Percentiles rank a stretch among this genome's conserved stretches.
Conservation (phyloP, 1,140 invertebrate species). For the Neodiprion lecontei region DNA sequence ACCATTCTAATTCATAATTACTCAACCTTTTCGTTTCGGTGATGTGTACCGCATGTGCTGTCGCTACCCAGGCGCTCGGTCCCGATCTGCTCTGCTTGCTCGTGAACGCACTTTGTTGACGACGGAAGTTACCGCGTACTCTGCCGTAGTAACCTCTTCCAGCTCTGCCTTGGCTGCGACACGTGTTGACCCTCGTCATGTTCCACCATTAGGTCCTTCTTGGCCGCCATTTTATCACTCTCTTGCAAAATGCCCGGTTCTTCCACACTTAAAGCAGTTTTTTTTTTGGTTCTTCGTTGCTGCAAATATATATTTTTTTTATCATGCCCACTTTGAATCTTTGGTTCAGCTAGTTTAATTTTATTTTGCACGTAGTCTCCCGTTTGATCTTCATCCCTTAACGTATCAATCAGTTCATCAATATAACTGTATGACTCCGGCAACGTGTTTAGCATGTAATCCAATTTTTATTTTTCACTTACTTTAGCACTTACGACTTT, state of each 20-base stretch:
- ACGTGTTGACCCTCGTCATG: slow-evolving; percentile 26
- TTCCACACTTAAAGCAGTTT: slow-evolving; percentile 25
- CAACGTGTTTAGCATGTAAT: slow-evolving; percentile 28
- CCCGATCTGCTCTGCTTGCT: slow-evolving; percentile 7
- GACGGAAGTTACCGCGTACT: slow-evolving; percentile 9
- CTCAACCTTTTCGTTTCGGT: slow-evolving; percentile 14
- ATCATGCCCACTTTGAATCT: slow-evolving; percentile 17
- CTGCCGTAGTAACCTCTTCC: background rate
- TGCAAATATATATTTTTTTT: slow-evolving; percentile 23
- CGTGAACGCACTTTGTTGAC: background rate
- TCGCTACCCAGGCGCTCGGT: slow-evolving; percentile 19
- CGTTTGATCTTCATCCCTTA: slow-evolving; percentile 16
- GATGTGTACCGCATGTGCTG: slow-evolving; percentile 19
- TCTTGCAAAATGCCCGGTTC: slow-evolving; percentile 20
- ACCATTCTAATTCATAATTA: background rate
- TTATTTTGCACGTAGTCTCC: slow-evolving; percentile 24
- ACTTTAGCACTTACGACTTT: slow-evolving; percentile 33
- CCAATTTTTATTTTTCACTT: slow-evolving; percentile 38
- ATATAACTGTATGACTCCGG: slow-evolving; percentile 16
- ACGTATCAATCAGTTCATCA: slow-evolving; percentile 22
- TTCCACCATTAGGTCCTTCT: background rate
- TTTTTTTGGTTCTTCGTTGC: slow-evolving; percentile 16
- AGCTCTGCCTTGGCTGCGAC: background rate
- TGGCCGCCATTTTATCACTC: background rate
- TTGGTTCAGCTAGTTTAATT: slow-evolving; percentile 20